phyloP scores from a whole-genome alignment of 2,113 vertebrate genomes.

The Illadopsis cleaveri region DNA sequence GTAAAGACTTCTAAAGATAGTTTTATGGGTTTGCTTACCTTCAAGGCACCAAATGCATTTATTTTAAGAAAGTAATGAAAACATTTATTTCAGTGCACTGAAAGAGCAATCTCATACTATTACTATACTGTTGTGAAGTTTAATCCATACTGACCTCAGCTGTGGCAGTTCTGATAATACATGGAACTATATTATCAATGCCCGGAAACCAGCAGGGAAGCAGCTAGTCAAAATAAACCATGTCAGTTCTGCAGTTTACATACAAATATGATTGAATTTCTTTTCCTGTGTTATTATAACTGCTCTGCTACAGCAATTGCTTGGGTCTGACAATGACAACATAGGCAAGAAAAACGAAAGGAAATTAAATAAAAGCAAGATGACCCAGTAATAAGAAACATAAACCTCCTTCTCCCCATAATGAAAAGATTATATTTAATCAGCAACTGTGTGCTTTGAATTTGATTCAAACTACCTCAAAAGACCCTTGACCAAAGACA shows the following conservation, averaged over 20 bases:
- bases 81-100: slow-evolving; percentile 13
- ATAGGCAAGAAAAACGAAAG: not conserved
- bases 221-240: slow-evolving; percentile 42
- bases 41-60: slow-evolving; percentile 3
- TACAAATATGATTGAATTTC: slow-evolving; percentile 23
- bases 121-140: slow-evolving; percentile 25
- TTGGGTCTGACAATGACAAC: not conserved
- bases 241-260: slow-evolving; percentile 26
- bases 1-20: not conserved
- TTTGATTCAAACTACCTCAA: not conserved
- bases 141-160: slow-evolving; percentile 42
- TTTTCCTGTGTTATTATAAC: not conserved
- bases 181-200: slow-evolving; percentile 21
- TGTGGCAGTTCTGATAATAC: slow-evolving; percentile 19
- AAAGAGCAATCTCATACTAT: slow-evolving; percentile 36
- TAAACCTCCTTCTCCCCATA: not conserved
- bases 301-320: not conserved
- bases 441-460: not conserved
- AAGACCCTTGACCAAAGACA: slow-evolving; percentile 13
- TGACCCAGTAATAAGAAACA: slow-evolving; percentile 11
- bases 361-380: slow-evolving; percentile 28
- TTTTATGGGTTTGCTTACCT: slow-evolving; percentile 23
- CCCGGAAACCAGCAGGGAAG: slow-evolving; percentile 17
- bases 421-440: not conserved
- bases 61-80: slow-evolving; percentile 30